Conservation (phyloP, 2,113 vertebrate species). For the Coturnix japonica region DNA sequence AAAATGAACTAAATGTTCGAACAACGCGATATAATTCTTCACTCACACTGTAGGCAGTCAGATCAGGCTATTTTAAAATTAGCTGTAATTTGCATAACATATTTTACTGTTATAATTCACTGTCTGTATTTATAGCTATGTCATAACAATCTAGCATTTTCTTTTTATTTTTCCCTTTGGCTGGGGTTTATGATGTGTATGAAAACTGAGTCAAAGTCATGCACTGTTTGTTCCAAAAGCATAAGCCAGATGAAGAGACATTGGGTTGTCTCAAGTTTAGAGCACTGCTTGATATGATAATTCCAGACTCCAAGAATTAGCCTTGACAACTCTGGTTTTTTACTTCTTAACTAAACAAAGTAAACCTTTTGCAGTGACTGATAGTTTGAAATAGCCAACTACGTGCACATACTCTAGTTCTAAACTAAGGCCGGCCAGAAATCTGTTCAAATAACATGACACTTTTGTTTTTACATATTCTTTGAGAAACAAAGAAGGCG, state of each 20-base stretch:
- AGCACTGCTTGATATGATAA: conserved; percentile 40
- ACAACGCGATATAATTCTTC: conserved; percentile 12
- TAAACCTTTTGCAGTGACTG: conserved; percentile 16
- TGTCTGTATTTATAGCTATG: conserved; percentile 69
- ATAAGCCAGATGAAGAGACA: conserved; percentile 33
- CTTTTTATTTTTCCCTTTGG: conserved; percentile 48
- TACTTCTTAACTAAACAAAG: conserved; percentile 16
- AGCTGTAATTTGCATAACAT: conserved; percentile 72
- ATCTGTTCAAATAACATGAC: conserved; percentile 32
- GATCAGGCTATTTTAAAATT: conserved; percentile 69
- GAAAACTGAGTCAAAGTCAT: conserved; percentile 59
- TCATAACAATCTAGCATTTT: conserved; percentile 60
- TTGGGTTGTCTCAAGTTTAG: conserved; percentile 36
- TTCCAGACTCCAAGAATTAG: conserved; percentile 57
- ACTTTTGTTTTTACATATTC: conserved; percentile 38
- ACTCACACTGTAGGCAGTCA: conserved; percentile 53
- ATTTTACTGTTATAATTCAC: conserved; percentile 68
- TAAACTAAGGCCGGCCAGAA: conserved; percentile 2
- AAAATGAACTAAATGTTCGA: not conserved
- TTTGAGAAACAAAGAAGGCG: conserved; percentile 17
- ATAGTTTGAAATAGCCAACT: conserved; percentile 36
- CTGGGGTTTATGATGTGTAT: conserved; percentile 50
- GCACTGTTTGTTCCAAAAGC: conserved; percentile 22
- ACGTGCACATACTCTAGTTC: not conserved
- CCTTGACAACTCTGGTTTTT: not conserved